Conservation (phyloP, 2,888 invertebrate genomes). For the Spilosoma lubricipeda region DNA sequence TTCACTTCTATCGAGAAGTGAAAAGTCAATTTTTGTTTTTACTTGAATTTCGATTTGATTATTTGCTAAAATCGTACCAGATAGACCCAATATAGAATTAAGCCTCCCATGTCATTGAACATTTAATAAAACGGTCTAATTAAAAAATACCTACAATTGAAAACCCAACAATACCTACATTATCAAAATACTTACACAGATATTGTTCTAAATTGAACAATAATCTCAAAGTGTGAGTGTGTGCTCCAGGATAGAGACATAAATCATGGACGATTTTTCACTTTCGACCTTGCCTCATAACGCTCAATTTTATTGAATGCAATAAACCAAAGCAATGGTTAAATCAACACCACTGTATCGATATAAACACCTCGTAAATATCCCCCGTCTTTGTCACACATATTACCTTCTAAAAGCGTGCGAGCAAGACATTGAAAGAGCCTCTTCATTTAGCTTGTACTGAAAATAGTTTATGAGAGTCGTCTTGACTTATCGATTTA, state of each 20-base stretch:
- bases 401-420: slow-evolving; percentile 29
- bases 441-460: slow-evolving; percentile 79
- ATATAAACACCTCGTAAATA: slow-evolving; percentile 84
- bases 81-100: no score
- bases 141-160: not conserved
- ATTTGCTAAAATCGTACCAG: no score
- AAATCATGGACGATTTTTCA: slow-evolving; percentile 80
- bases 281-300: slow-evolving; percentile 86
- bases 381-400: slow-evolving; percentile 64
- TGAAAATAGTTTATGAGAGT: slow-evolving; percentile 85
- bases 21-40: no score
- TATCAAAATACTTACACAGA: slow-evolving; percentile 10
- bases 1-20: no score
- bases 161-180: slow-evolving; percentile 9
- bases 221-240: slow-evolving; percentile 41
- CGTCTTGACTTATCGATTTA: slow-evolving; percentile 45
- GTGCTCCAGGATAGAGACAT: slow-evolving; percentile 78
- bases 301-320: slow-evolving; percentile 86
- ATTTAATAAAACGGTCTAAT: not conserved
- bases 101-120: not conserved
- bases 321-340: slow-evolving; percentile 86
- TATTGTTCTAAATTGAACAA: slow-evolving; percentile 28
- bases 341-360: slow-evolving; percentile 84
- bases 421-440: slow-evolving; percentile 62
- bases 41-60: no score